These are phyloP conservation scores for Amblyraja radiata DNA, from an alignment of 2,797 vertebrate species.

Conservation along the genomic window DNA sequence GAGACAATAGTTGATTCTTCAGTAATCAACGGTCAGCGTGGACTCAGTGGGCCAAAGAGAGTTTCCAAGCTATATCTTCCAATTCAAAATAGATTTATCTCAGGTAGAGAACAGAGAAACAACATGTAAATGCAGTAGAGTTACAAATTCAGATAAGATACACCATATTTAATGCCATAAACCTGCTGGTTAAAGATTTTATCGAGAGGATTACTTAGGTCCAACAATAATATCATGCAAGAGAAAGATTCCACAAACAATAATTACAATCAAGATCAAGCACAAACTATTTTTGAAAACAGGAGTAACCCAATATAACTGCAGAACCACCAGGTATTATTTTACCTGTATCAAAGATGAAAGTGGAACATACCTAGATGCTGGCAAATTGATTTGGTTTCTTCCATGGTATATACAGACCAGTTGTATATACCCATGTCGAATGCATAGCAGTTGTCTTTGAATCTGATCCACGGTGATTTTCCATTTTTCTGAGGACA, in stretches of 20 bases:
- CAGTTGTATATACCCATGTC: constrained; percentile 74
- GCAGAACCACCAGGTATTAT: too few relatives aligned
- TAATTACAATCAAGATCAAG: not conserved
- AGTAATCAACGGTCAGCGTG: too few relatives aligned
- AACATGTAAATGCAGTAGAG: not conserved
- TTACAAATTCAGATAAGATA: not conserved
- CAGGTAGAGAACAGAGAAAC: not conserved
- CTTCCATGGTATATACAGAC: constrained; percentile 59
- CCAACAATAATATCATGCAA: too few relatives aligned
- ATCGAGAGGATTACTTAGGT: not conserved
- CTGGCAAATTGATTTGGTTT: constrained; percentile 68
- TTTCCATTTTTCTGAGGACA: constrained; percentile 57
- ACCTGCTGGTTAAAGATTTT: not conserved
- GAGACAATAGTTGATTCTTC: too few relatives aligned
- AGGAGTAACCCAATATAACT: not conserved
- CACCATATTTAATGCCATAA: not conserved
- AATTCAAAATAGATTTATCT: not conserved
- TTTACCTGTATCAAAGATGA: constrained; percentile 1
- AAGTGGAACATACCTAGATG: constrained; percentile 61
- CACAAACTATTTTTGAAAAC: not conserved
- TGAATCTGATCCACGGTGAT: constrained; percentile 70
- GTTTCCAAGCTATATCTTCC: too few relatives aligned
- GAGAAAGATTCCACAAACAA: not conserved
- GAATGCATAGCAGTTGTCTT: constrained; percentile 74
- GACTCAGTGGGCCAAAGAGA: too few relatives aligned